Evolutionary conservation across 2,113 vertebrate genomes (phyloP), one percentile per base, ranked within the genome.

Genomic region (Pipa parva): DNA sequence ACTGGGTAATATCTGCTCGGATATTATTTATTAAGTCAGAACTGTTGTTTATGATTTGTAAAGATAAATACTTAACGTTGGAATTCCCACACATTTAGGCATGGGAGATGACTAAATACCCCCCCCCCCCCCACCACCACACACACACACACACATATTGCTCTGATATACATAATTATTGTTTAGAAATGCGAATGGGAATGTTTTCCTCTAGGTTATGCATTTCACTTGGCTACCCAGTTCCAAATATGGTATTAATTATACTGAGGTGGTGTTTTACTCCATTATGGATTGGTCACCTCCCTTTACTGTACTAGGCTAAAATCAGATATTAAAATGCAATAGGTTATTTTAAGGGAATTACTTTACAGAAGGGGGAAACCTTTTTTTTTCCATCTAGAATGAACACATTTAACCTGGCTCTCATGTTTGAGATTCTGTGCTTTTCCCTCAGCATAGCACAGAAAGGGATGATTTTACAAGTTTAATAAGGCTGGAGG

Each of bases 231-330:
- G 25, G 15, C 15, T 31, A 25, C 73, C n/a, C n/a, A 22, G 72
- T 57, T 74, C 64, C 75, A 73, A 78, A 67, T 56, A 60, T 18
- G 72, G 77, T 61, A 81, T 80, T 78, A 77, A 76, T 79, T 79
- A 78, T 75, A 71, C 59, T 73, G 74, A 28, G 42, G 74, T 63
- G 63, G 64, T 48, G 75, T 73, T 45, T 18, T 5, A 4, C 21
- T 67, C 74, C 77, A 80, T 79, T 75, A 78, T 81, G 59, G 42
- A 66, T 72, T 75, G 77, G 78, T 72, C 59, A 12, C 67, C 54
- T 46, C 76, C 55, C 73, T 68, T 83, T 83, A 79, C 75, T 75
- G 36, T 69, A 24, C 29, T 28, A 37, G 36, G 50, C 51, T 63
- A 65, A 37, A 63, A 37, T 36, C 20, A 39, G n/a, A 28, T 75